phyloP scores from a whole-genome alignment of 1,140 invertebrate species.

The Physella acuta region DNA sequence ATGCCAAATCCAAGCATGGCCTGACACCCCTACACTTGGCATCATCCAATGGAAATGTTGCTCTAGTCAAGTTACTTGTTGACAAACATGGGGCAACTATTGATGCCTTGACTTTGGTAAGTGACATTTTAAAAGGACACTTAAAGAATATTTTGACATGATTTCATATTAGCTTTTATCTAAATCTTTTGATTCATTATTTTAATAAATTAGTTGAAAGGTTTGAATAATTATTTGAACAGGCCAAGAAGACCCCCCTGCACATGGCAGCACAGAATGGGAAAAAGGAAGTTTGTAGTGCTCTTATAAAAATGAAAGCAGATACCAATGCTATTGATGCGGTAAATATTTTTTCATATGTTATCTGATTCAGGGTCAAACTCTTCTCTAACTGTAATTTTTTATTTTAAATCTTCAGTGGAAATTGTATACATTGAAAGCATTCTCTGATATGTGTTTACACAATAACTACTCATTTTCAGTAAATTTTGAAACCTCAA shows the following conservation, averaged over 20 bases:
- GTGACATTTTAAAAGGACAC: too few species aligned
- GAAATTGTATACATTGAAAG: too few species aligned
- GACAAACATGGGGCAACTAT: slow-evolving; percentile 92
- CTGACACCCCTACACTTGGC: slow-evolving; percentile 72
- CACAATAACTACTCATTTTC: too few species aligned
- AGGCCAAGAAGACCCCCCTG: slow-evolving; percentile 65
- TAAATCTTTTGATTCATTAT: too few species aligned
- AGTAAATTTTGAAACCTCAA: too few species aligned
- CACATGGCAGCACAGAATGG: slow-evolving; percentile 81
- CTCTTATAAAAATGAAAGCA: slow-evolving; percentile 91
- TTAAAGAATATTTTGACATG: too few species aligned
- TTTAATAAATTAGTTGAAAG: too few species aligned
- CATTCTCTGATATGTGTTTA: too few species aligned
- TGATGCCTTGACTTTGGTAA: slow-evolving; percentile 86
- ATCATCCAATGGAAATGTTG: slow-evolving; percentile 83
- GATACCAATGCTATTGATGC: slow-evolving; percentile 96
- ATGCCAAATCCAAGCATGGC: slow-evolving; percentile 80
- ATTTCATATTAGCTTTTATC: too few species aligned
- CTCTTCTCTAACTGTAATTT: too few species aligned
- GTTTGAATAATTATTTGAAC: not conserved
- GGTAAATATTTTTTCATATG: slow-evolving; percentile 66
- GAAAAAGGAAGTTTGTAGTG: slow-evolving; percentile 84
- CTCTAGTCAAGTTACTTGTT: slow-evolving; percentile 68
- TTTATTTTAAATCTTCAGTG: too few species aligned
- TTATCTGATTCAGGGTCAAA: too few species aligned